Evolutionary conservation across 2,113 vertebrate species (phyloP), one percentile per base, ranked within the genome.

Genomic region (Emberiza fucata): DNA sequence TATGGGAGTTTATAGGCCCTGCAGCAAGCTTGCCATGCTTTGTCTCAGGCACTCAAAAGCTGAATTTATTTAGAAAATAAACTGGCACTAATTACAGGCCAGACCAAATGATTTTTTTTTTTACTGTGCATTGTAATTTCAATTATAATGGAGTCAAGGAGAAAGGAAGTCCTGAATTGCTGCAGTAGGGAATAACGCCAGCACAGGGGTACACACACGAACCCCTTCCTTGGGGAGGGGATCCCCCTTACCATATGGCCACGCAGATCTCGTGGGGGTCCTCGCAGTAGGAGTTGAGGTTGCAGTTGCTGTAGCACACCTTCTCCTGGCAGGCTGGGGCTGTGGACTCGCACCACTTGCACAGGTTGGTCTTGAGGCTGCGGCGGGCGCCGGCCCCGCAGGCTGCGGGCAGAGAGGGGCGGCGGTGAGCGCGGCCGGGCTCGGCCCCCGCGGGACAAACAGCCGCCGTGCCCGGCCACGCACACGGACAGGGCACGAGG

Each of bases 341-440:
- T 2, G 98, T 98, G 77, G 96, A 95, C 78, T 99, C 98, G 5
- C 99, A 99, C 99, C 99, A 99, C 96, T 97, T 98, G 84, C 99
- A 99, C 51, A 99, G 61, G 96, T 99, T 99, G 84, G 94, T 98
- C 92, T 93, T 97, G 81, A 98, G 96, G 92, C 98, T 98, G 86
- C 98, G 98, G 82, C 98, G 97, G 33, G 98, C 94, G 7, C 93
- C 18, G 4, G 65, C 64, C 0, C 68, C 33, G 64, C 68, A 82
- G 65, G 88, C 97, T 98, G 97, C 4, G 37, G 90, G 83, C 56
- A 89, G 45, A 79, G 81, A 57, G 37, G 45, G 11, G 50, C 35
- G 2, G 35, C 37, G 59, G 50, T 78, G 40, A 94, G 81, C 1
- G 2, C 4, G 63, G 50, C 37, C 6, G 2, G 12, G 61, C 25